Conservation (phyloP, 2,888 invertebrate species). For the Coenonympha glycerion region DNA sequence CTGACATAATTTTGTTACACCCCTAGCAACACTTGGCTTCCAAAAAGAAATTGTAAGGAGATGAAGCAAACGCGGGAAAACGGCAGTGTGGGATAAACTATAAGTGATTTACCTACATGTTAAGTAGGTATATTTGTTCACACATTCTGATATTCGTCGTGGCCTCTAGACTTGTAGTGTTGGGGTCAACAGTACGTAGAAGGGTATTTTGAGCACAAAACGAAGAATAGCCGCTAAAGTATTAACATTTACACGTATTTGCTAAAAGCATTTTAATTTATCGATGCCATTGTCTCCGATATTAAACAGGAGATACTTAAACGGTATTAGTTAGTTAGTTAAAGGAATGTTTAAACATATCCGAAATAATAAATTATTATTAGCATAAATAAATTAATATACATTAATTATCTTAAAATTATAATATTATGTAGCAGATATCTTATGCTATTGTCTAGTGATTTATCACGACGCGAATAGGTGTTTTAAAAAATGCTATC, state of each 20-base stretch:
- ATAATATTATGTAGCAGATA: no score
- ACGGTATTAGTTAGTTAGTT: no score
- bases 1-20: no score
- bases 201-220: slow-evolving; percentile 20
- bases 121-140: slow-evolving; percentile 36
- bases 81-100: not conserved
- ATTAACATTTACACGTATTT: not conserved
- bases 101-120: not conserved
- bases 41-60: not conserved
- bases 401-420: no score
- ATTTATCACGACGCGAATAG: no score
- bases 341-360: no score
- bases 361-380: no score
- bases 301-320: no score
- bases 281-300: not conserved
- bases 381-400: no score
- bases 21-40: no score
- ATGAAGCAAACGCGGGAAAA: not conserved
- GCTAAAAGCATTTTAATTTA: not conserved
- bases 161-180: slow-evolving; percentile 10
- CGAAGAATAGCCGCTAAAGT: not conserved
- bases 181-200: slow-evolving; percentile 21
- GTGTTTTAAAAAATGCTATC: no score
- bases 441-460: no score
- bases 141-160: slow-evolving; percentile 35